These are phyloP conservation scores for Lordiphosa fenestrarum DNA, from an alignment of 2,888 invertebrate species.

Conservation along the genomic window DNA sequence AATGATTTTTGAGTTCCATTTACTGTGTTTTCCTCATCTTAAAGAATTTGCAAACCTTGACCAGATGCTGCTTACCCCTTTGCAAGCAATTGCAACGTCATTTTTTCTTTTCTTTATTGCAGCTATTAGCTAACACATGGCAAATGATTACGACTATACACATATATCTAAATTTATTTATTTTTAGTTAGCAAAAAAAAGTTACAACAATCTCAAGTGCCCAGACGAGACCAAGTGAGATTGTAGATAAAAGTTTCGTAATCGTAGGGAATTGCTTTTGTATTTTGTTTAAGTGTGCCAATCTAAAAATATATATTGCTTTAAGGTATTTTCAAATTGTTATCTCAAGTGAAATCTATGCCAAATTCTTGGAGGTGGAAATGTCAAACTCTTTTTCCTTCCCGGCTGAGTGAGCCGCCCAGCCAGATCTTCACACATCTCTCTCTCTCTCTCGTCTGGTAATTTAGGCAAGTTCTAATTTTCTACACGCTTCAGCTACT, in stretches of 20 bases:
- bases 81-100: slow-evolving; percentile 5
- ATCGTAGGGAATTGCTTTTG: slow-evolving; percentile 37
- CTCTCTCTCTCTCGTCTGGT: slow-evolving; percentile 3
- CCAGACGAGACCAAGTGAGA: not conserved
- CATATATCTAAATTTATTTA: slow-evolving; percentile 32
- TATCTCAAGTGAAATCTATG: slow-evolving; percentile 6
- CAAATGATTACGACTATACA: slow-evolving; percentile 10
- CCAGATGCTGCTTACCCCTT: slow-evolving; percentile 5
- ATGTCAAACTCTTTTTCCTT: slow-evolving; percentile 6
- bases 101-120: slow-evolving; percentile 21
- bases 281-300: slow-evolving; percentile 63
- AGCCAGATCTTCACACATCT: slow-evolving; percentile 14
- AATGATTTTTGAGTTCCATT: not conserved
- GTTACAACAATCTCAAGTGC: slow-evolving; percentile 3
- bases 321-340: not conserved
- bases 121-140: slow-evolving; percentile 61
- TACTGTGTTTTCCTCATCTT: not conserved
- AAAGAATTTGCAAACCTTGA: slow-evolving; percentile 4
- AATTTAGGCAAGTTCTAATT: slow-evolving; percentile 20
- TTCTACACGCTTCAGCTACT: slow-evolving; percentile 19
- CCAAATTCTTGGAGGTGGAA: slow-evolving; percentile 5
- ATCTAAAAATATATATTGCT: slow-evolving; percentile 53
- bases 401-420: slow-evolving; percentile 2
- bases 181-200: slow-evolving; percentile 13
- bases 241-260: slow-evolving; percentile 69